Conservation (phyloP, 2,113 vertebrate species). For the Elaphurus davidianus region DNA sequence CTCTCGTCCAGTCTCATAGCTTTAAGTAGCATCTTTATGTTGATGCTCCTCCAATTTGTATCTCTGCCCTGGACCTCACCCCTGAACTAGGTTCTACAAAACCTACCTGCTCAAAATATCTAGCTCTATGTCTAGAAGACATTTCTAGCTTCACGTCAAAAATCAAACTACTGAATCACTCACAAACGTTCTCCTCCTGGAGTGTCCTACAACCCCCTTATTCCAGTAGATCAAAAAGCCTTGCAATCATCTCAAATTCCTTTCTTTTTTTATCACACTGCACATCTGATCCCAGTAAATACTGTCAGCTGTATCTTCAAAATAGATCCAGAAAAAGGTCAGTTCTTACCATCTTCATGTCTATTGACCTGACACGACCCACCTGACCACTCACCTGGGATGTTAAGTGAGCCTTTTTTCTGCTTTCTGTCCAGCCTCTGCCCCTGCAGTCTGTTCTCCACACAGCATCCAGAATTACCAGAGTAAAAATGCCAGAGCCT, state of each 20-base stretch:
- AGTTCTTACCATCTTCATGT: background rate
- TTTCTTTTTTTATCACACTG: background rate
- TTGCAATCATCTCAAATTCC: background rate
- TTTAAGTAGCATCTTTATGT: background rate
- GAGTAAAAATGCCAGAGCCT: background rate
- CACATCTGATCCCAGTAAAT: background rate
- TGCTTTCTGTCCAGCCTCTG: background rate
- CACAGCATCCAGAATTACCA: background rate
- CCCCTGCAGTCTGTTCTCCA: background rate
- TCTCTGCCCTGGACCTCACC: background rate
- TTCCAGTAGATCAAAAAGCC: background rate
- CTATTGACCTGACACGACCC: background rate
- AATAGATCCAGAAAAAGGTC: background rate
- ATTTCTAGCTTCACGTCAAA: too few species aligned
- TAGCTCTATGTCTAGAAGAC: background rate
- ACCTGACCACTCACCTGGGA: background rate
- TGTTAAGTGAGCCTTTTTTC: background rate
- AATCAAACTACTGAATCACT: accelerated
- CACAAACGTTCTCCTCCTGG: background rate
- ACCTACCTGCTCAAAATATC: background rate
- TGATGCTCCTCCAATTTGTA: background rate
- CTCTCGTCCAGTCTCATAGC: background rate
- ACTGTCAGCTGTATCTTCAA: background rate
- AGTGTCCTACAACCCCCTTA: background rate
- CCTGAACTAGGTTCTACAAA: background rate